Evolutionary conservation across 2,113 vertebrate species (phyloP).

Genomic region (Macquaria australasica): DNA sequence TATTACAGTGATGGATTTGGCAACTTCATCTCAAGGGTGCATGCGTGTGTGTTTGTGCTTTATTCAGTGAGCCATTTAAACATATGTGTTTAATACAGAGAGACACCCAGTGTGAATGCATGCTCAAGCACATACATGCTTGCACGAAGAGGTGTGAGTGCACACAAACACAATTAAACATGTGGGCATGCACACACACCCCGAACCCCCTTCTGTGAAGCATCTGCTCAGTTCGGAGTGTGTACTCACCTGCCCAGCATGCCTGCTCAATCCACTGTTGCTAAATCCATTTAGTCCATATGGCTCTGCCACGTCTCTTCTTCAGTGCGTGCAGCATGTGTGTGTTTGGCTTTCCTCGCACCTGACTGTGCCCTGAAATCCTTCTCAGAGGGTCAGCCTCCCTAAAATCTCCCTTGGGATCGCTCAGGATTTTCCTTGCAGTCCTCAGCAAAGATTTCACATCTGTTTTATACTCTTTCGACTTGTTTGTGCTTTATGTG

Average conservation of each 20-base stretch:
- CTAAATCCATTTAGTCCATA: conserved; percentile 68
- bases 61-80: not conserved
- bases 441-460: conserved; percentile 4
- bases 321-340: not conserved
- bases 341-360: conserved; percentile 1
- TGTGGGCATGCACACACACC: not conserved
- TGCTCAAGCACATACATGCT: not conserved
- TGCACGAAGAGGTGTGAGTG: not conserved
- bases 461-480: conserved; percentile 18
- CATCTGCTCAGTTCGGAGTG: conserved; percentile 56
- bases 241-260: conserved; percentile 62
- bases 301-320: conserved; percentile 33
- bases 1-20: conserved; percentile 38
- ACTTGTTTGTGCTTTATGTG: not conserved
- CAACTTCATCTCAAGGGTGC: conserved; percentile 13
- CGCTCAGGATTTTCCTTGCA: not conserved
- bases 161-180: not conserved
- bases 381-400: conserved; percentile 26
- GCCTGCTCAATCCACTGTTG: conserved; percentile 35
- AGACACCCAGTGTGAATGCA: not conserved
- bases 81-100: conserved; percentile 1
- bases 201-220: conserved; percentile 19
- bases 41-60: not conserved
- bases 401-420: conserved; percentile 31
- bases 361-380: conserved; percentile 43